Conservation (phyloP, 2,888 invertebrate species). For the Deroplatys truncata region DNA sequence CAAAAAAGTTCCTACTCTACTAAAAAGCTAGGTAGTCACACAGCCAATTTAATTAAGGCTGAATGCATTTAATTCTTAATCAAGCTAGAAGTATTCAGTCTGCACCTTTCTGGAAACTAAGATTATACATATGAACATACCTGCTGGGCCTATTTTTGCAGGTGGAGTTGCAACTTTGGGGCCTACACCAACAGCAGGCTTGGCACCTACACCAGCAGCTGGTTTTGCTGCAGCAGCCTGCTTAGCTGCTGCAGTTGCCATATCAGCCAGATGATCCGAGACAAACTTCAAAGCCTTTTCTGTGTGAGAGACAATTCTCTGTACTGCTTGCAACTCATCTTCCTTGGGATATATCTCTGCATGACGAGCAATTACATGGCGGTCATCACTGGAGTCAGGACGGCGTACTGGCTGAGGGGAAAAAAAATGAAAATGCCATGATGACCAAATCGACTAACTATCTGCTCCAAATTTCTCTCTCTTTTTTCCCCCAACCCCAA, state of each 20-base stretch:
- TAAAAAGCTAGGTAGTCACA: too few relatives aligned
- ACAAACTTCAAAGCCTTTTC: constrained; percentile 93
- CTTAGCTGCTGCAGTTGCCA: constrained; percentile 37
- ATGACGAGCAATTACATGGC: constrained; percentile 91
- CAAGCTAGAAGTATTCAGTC: too few relatives aligned
- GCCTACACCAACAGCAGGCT: not conserved
- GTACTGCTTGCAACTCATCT: constrained; percentile 81
- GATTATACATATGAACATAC: not conserved
- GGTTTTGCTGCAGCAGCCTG: constrained; percentile 17
- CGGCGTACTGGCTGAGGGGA: constrained; percentile 61
- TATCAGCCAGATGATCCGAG: constrained; percentile 79
- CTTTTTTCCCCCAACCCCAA: too few relatives aligned
- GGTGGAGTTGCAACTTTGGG: not conserved
- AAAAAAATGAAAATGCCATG: constrained; percentile 30
- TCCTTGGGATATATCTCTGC: constrained; percentile 91
- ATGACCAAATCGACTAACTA: not conserved
- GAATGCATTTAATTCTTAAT: too few relatives aligned
- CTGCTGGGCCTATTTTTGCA: not conserved
- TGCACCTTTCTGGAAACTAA: too few relatives aligned
- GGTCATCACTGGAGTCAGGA: constrained; percentile 91
- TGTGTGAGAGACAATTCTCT: constrained; percentile 87
- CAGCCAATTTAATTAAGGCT: too few relatives aligned
- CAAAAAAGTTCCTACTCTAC: too few relatives aligned
- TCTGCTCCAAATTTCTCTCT: too few relatives aligned
- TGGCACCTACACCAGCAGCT: not conserved